Percentiles rank a stretch among this genome's conserved stretches.
phyloP scores from a whole-genome alignment of 2,113 vertebrate species.

The Laticauda colubrina region DNA sequence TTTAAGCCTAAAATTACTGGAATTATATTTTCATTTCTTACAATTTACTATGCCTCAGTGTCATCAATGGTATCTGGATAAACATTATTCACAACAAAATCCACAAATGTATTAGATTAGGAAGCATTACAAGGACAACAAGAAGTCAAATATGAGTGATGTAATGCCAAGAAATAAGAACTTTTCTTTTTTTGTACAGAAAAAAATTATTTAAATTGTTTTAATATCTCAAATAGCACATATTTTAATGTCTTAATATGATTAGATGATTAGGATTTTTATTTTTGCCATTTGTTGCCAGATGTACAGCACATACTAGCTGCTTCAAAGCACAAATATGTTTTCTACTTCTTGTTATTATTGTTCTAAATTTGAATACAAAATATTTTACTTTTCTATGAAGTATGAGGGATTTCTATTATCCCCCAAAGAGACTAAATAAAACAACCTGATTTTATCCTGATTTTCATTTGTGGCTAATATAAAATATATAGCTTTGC shows the following conservation, averaged over 20 bases:
- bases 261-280: conserved; percentile 16
- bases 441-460: neutral
- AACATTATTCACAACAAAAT: conserved; percentile 28
- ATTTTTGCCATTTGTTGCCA: neutral
- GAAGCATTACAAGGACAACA: conserved; percentile 8
- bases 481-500: neutral
- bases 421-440: neutral
- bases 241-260: neutral
- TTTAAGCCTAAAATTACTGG: conserved; percentile 55
- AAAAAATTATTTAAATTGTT: conserved; percentile 30
- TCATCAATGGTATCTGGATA: conserved; percentile 17
- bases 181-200: neutral
- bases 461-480: neutral
- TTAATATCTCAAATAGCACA: conserved; percentile 43
- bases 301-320: neutral
- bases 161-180: neutral
- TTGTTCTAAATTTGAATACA: neutral
- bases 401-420: neutral
- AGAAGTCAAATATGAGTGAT: conserved; percentile 18
- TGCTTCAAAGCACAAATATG: neutral
- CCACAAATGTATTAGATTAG: neutral
- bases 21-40: conserved; percentile 13
- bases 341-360: neutral
- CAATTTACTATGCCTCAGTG: conserved; percentile 15
- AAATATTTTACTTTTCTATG: neutral